Conservation (phyloP, 2,888 invertebrate genomes). For the Nemoura dubitans region DNA sequence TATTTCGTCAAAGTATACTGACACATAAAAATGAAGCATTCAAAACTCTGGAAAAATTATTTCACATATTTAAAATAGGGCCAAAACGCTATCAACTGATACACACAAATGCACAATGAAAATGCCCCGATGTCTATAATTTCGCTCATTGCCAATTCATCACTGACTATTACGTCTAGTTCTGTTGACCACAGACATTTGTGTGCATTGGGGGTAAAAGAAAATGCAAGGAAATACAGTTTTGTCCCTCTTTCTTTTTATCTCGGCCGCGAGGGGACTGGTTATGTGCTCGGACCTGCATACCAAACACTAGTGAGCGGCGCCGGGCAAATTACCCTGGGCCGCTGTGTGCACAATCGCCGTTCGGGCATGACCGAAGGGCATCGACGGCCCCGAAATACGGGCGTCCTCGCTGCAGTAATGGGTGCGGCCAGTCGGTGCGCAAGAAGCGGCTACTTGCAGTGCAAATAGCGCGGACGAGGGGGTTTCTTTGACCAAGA, state of each 20-base stretch:
- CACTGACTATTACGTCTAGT: conserved; percentile 13
- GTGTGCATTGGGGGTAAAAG: neutral
- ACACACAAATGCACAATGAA: neutral
- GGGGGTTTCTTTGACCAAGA: conserved; percentile 16
- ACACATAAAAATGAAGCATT: neutral
- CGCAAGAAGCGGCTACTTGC: conserved; percentile 20
- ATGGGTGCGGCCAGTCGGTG: too few species aligned
- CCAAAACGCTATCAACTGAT: neutral
- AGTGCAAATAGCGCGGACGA: conserved; percentile 52
- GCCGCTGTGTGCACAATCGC: conserved; percentile 44
- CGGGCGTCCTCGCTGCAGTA: too few species aligned
- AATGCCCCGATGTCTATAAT: neutral
- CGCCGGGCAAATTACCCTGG: conserved; percentile 45
- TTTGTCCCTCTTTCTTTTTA: conserved; percentile 20
- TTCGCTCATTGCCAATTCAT: conserved; percentile 34
- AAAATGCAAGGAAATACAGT: neutral
- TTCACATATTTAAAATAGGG: neutral
- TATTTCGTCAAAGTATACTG: neutral
- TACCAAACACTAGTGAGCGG: conserved; percentile 38
- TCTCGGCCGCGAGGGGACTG: conserved; percentile 7
- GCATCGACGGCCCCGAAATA: neutral
- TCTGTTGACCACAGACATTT: neutral
- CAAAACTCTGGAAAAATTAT: neutral
- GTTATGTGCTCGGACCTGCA: conserved; percentile 43
- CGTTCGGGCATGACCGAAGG: conserved; percentile 21